Evolutionary conservation across 2,797 vertebrate species (phyloP).

Genomic region (Okamejei kenojei): DNA sequence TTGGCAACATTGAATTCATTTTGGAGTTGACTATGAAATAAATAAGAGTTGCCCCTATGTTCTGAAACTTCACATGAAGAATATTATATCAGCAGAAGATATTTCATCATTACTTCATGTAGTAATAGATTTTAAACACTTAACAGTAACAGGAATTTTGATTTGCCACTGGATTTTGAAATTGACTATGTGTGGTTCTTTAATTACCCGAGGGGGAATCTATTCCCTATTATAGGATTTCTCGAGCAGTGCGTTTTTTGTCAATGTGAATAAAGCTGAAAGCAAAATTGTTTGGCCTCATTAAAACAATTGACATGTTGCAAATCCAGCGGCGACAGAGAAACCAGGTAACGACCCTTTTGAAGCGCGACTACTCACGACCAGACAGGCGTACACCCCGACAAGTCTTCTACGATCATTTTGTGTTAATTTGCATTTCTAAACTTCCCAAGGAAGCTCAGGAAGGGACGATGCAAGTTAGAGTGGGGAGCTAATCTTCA

Average conservation of each 20-base stretch:
- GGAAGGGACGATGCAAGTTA: background rate
- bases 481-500: background rate
- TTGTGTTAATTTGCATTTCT: background rate
- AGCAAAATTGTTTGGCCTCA: background rate
- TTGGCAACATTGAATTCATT: background rate
- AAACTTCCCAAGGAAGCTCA: background rate
- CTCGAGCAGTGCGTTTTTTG: background rate
- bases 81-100: background rate
- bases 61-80: background rate
- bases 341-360: too few relatives aligned
- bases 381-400: too few relatives aligned
- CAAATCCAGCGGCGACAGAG: too few relatives aligned
- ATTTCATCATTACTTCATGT: background rate
- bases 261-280: background rate
- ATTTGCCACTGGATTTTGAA: background rate
- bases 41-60: background rate
- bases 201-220: background rate
- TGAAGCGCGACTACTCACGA: too few relatives aligned
- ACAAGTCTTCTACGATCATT: background rate
- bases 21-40: background rate
- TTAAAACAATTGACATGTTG: background rate
- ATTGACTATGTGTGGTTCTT: background rate
- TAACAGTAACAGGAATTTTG: background rate
- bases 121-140: background rate
- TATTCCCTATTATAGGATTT: background rate